phyloP scores from a whole-genome alignment of 2,888 invertebrate genomes.

The Ichneumoninae sp. region DNA sequence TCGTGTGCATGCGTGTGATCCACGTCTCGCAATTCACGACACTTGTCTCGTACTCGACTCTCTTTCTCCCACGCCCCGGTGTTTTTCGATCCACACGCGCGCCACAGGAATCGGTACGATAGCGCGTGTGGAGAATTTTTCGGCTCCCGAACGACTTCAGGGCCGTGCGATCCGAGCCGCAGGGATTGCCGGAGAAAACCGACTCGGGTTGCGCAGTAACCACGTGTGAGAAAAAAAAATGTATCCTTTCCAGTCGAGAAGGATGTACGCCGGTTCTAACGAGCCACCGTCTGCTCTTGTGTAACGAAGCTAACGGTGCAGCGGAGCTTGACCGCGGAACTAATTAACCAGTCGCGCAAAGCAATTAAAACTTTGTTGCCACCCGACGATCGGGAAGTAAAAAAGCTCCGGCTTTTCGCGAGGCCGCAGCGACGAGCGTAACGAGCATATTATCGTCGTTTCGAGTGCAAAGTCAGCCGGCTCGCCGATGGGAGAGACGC shows the following conservation, averaged over 20 bases:
- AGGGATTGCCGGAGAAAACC: neutral
- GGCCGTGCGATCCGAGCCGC: slow-evolving; percentile 33
- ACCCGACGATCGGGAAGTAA: slow-evolving; percentile 2
- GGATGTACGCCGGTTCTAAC: neutral
- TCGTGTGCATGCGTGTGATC: slow-evolving; percentile 4
- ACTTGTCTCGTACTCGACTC: slow-evolving; percentile 8
- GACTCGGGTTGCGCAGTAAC: neutral
- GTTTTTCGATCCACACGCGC: neutral
- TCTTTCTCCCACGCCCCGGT: neutral
- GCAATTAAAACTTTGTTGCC: slow-evolving; percentile 17
- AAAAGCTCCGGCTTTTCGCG: neutral
- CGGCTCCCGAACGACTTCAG: slow-evolving; percentile 45
- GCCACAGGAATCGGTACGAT: slow-evolving; percentile 45
- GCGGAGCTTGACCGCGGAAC: neutral
- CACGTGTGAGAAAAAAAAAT: neutral
- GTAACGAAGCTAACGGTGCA: neutral
- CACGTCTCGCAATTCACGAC: slow-evolving; percentile 20
- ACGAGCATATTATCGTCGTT: slow-evolving; percentile 8
- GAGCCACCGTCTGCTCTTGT: neutral
- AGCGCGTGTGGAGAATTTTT: slow-evolving; percentile 54
- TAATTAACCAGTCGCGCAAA: neutral
- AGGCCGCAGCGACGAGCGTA: neutral
- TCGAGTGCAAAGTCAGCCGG: slow-evolving; percentile 30
- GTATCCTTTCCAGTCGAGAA: neutral
- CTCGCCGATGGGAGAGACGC: neutral